Evolutionary conservation across 2,113 vertebrate genomes (phyloP).

Genomic region (Mystacornis crossleyi): DNA sequence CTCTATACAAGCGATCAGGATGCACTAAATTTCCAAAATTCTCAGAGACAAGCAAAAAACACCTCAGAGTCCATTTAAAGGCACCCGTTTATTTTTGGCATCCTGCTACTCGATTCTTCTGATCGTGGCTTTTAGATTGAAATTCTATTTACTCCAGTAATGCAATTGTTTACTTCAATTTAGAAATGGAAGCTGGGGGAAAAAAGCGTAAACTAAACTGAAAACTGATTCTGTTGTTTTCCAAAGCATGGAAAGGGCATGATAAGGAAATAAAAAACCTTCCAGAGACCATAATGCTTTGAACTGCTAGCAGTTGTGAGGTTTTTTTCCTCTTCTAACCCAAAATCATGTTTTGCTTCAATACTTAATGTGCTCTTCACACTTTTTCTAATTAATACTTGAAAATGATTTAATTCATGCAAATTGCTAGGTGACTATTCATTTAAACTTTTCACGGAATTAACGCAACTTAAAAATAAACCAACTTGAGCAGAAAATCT

Average conservation of each 20-base stretch:
- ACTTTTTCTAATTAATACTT: slow-evolving; percentile 47
- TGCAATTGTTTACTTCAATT: not conserved
- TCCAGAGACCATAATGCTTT: not conserved
- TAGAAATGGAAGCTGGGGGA: not conserved
- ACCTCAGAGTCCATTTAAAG: not conserved
- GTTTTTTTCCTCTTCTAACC: not conserved
- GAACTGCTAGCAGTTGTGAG: not conserved
- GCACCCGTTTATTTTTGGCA: not conserved
- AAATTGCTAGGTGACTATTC: slow-evolving; percentile 54
- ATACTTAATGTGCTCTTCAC: slow-evolving; percentile 17
- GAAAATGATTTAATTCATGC: slow-evolving; percentile 55
- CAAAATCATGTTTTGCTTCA: not conserved
- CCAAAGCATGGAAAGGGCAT: not conserved
- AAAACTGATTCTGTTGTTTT: not conserved
- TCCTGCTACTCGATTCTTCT: not conserved
- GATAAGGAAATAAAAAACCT: slow-evolving; percentile 49
- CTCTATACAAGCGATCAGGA: not conserved
- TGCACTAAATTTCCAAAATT: not conserved
- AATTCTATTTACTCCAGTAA: not conserved
- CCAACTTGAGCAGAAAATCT: slow-evolving; percentile 16
- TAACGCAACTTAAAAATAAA: slow-evolving; percentile 59
- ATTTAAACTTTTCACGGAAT: not conserved
- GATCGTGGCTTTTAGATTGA: not conserved
- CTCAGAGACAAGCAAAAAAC: not conserved
- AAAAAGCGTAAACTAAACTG: not conserved